A percentile compares a stretch with the other conserved stretches of the same genome.
These are phyloP conservation scores for Petaurus breviceps DNA, from an alignment of 2,113 vertebrate genomes.

Conservation along the genomic window DNA sequence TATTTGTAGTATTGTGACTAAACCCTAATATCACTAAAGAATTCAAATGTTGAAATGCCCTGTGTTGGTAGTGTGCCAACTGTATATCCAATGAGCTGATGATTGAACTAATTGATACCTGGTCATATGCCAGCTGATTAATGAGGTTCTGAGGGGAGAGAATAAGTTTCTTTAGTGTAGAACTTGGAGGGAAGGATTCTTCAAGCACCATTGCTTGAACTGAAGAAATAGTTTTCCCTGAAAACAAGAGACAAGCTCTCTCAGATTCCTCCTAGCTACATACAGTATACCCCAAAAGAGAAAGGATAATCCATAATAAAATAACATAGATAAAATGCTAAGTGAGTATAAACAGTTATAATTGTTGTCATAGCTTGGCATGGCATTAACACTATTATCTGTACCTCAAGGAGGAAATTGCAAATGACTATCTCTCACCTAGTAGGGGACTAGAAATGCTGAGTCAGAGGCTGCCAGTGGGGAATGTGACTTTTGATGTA, in stretches of 20 bases:
- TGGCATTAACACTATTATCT: neutral
- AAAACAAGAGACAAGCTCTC: neutral
- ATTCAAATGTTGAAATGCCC: slow-evolving; percentile 34
- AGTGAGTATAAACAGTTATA: neutral
- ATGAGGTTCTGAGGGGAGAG: neutral
- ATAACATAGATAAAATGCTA: neutral
- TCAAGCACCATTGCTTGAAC: neutral
- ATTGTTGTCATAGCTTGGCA: neutral
- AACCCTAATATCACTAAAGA: slow-evolving; percentile 55
- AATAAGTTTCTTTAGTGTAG: neutral
- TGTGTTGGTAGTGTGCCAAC: neutral
- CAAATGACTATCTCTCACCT: neutral
- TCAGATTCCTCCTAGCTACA: neutral
- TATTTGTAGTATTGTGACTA: neutral
- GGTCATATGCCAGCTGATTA: neutral
- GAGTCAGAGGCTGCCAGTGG: neutral
- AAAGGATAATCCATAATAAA: neutral
- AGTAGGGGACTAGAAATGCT: neutral
- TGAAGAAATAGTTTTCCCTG: neutral
- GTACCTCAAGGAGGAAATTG: neutral
- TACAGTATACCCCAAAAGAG: neutral
- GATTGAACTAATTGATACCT: neutral
- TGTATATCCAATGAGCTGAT: neutral
- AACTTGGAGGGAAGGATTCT: neutral
- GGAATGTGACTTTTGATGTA: neutral